These are phyloP conservation scores for Ammodytes dubius DNA, from an alignment of 2,113 vertebrate species.

Conservation along the genomic window DNA sequence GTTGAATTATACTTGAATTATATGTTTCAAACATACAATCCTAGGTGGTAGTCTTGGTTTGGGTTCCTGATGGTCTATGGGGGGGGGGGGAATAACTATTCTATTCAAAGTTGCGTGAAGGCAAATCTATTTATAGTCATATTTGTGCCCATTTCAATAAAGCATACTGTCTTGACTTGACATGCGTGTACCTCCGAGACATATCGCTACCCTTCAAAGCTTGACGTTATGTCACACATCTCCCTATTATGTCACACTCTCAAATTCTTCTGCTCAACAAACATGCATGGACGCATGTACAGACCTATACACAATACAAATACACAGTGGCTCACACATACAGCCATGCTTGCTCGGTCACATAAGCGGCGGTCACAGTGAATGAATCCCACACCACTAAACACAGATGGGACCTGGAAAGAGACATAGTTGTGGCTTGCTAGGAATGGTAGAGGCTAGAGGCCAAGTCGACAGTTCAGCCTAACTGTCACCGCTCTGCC, in stretches of 20 bases:
- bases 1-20: neutral
- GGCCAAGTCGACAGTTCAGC: conserved; percentile 69
- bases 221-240: conserved; percentile 33
- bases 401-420: conserved; percentile 78
- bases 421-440: conserved; percentile 77
- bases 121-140: conserved; percentile 3
- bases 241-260: conserved; percentile 26
- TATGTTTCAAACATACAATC: neutral
- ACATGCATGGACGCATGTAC: conserved; percentile 22
- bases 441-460: conserved; percentile 60
- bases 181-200: conserved; percentile 15
- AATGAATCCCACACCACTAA: conserved; percentile 75
- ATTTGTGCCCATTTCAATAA: neutral
- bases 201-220: conserved; percentile 20
- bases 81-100: neutral
- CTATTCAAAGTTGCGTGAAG: conserved; percentile 7
- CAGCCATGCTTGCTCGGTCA: conserved; percentile 35
- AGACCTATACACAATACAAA: conserved; percentile 19
- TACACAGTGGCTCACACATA: conserved; percentile 23
- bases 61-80: neutral
- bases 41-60: conserved; percentile 1
- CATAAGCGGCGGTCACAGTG: conserved; percentile 58
- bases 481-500: conserved; percentile 42
- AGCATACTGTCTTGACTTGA: conserved; percentile 9
- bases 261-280: conserved; percentile 29